phyloP scores from a whole-genome alignment of 2,797 vertebrate genomes.

The Peromyscus aztecus region DNA sequence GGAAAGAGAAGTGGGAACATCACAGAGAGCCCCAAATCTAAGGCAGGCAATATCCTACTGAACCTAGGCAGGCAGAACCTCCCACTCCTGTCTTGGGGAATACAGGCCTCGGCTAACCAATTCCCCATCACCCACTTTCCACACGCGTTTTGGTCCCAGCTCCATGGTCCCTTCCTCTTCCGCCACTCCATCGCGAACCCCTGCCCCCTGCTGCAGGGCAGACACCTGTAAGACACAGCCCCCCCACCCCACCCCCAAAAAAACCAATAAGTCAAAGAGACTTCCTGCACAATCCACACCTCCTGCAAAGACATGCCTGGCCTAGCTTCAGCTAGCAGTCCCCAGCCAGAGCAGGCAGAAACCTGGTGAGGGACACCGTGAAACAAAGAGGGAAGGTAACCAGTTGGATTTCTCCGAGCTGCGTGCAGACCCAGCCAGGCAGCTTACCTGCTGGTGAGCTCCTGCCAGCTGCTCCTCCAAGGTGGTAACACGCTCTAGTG shows the following conservation, averaged over 20 bases:
- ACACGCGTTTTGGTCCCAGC: slow-evolving; percentile 81
- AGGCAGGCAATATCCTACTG: not conserved
- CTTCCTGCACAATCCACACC: not conserved
- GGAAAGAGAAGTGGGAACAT: not conserved
- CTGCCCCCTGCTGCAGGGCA: slow-evolving; percentile 85
- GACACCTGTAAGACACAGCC: slow-evolving; percentile 83
- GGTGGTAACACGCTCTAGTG: slow-evolving; percentile 94
- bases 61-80: not conserved
- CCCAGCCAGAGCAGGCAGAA: not conserved
- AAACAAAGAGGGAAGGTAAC: no score
- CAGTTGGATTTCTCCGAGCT: not conserved
- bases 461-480: slow-evolving; percentile 95
- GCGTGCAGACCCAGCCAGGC: rapidly evolving
- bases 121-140: slow-evolving; percentile 87
- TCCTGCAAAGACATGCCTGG: not conserved
- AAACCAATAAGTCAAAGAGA: not conserved
- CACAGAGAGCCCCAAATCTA: not conserved
- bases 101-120: not conserved
- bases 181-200: slow-evolving; percentile 63
- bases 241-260: not conserved
- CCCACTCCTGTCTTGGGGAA: not conserved
- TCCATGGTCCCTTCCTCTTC: slow-evolving; percentile 86
- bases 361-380: not conserved
- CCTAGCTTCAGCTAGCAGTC: not conserved
- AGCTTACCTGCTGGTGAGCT: slow-evolving; percentile 94